Conservation (phyloP, 2,113 vertebrate species). For the Phasianus colchicus region DNA sequence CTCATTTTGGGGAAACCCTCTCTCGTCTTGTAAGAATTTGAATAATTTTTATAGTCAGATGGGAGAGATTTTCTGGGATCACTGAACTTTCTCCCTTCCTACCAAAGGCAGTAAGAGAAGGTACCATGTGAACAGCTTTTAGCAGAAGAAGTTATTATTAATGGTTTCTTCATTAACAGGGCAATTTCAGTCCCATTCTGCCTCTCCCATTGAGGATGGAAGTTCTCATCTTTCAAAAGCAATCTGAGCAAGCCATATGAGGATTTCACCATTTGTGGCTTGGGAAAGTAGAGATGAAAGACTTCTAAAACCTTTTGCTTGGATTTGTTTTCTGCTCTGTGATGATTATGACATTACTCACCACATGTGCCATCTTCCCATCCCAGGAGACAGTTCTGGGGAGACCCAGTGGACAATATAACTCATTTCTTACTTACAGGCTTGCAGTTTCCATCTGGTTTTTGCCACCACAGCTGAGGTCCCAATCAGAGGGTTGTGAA, state of each 20-base stretch:
- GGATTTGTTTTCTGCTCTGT: slow-evolving; percentile 6
- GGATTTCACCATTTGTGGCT: slow-evolving; percentile 17
- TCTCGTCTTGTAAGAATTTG: not conserved
- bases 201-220: not conserved
- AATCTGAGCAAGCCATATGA: not conserved
- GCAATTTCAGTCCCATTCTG: slow-evolving; percentile 13
- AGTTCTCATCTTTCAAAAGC: slow-evolving; percentile 53
- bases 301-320: slow-evolving; percentile 15
- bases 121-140: not conserved
- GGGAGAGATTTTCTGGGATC: not conserved
- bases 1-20: not conserved
- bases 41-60: not conserved
- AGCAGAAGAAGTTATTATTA: not conserved
- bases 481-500: not conserved
- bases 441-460: not conserved
- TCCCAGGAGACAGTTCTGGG: not conserved
- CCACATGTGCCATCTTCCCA: not conserved
- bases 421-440: not conserved
- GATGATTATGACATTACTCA: slow-evolving; percentile 33
- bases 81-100: not conserved
- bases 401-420: not conserved
- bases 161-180: slow-evolving; percentile 23
- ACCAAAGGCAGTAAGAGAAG: not conserved
- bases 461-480: not conserved
- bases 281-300: slow-evolving; percentile 55